Evolutionary conservation across 2,888 invertebrate genomes (phyloP).

Genomic region (Sesia bembeciformis): DNA sequence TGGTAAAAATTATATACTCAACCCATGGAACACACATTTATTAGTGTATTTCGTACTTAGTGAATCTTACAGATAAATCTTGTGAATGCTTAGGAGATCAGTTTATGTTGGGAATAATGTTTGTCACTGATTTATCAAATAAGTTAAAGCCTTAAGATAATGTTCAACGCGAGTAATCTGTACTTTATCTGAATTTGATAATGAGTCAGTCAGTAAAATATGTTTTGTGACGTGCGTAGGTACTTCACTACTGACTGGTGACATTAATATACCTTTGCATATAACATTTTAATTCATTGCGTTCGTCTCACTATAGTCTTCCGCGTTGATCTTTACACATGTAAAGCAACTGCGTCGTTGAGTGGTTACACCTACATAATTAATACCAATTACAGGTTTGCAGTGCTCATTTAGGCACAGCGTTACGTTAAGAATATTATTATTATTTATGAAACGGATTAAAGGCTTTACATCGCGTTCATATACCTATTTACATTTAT

Average conservation of each 20-base stretch:
- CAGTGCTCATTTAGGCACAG: background rate
- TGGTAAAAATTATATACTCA: no score
- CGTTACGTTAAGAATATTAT: background rate
- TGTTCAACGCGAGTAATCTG: no score
- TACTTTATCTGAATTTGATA: no score
- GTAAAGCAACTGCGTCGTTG: background rate
- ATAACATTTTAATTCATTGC: background rate
- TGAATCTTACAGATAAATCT: no score
- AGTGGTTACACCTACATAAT: background rate
- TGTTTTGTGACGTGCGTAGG: no score
- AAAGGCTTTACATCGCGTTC: background rate
- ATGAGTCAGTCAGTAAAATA: no score
- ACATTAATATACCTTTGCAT: background rate
- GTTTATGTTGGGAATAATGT: no score
- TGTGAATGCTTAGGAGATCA: no score
- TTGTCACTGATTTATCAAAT: no score
- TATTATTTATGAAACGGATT: background rate
- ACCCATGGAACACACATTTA: no score
- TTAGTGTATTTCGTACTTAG: no score
- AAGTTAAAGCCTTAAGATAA: no score
- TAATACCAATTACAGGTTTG: background rate
- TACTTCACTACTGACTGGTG: background rate
- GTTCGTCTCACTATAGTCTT: conserved; percentile 1
- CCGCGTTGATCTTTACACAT: conserved; percentile 7
- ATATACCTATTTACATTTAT: background rate